Base-by-base conservation (phyloP, 2,888 invertebrate species). In the Gastrophysa polygoni region DNA sequence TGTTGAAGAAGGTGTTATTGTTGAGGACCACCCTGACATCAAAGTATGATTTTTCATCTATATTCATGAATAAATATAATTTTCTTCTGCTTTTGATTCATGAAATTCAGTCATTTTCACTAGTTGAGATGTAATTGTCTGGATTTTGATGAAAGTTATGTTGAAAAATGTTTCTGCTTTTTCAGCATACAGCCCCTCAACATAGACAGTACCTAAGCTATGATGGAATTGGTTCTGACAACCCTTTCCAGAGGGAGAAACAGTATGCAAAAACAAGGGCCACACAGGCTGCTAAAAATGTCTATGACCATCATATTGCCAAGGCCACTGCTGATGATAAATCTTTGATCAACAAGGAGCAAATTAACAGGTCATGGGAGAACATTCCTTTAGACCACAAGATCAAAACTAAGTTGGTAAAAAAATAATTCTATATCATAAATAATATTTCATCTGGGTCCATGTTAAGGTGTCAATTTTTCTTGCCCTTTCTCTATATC, bases 151-250 rank as follows among this genome's bases (percentile, higher is more conserved):
- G n/a, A n/a, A n/a, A n/a, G n/a, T n/a, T n/a, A n/a, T n/a, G n/a
- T n/a, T n/a, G n/a, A n/a, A n/a, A n/a, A n/a, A n/a, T n/a, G 14
- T 48, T 50, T 16, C 55, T 18, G 28, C 18, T 75, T 50, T 81
- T 82, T 46, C 74, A 91, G 86, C 93, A 95, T 74, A 93, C 91
- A 58, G 92, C 92, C 11, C 95, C 95, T 0, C 96, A 96, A 79
- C 95, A 96, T 78, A 85, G 93, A 18, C 91, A 92, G 72, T 96
- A 92, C 76, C 82, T 95, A 18, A 91, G 86, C 68, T 91, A 87
- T 73, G 93, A 91, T 70, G 94, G 94, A 2, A 80, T 91, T 1
- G 95, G 95, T 0, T 80, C 85, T 50, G 96, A 96, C 0, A 91
- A 89, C 17, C 92, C 91, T 0, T 88, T 85, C 66, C 91, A 92